Evolutionary conservation across 1,140 invertebrate species (phyloP).

Genomic region (Caenorhabditis remanei): DNA sequence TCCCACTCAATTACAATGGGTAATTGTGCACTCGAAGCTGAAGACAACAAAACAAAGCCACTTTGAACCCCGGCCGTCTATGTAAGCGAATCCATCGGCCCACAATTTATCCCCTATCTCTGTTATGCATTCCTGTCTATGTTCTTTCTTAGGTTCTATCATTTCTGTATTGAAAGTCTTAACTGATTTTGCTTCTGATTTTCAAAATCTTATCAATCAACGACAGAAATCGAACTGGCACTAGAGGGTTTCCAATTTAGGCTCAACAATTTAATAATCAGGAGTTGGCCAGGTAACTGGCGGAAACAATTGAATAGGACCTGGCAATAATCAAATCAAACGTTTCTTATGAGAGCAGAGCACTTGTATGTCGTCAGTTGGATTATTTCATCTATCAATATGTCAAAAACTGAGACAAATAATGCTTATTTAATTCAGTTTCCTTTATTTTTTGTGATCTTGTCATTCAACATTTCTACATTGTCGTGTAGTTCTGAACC

Average conservation of each 20-base stretch:
- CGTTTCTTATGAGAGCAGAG: slow-evolving; percentile 32
- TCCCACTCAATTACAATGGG: slow-evolving; percentile 67
- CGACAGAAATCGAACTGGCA: slow-evolving; percentile 14
- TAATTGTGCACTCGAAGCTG: slow-evolving; percentile 63
- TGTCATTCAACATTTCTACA: background rate
- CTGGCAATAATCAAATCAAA: slow-evolving; percentile 40
- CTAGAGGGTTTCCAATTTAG: slow-evolving; percentile 1
- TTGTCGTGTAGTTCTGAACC: background rate
- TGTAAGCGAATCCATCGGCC: slow-evolving; percentile 41
- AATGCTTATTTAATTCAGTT: background rate
- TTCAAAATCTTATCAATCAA: background rate
- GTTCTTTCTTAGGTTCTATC: background rate
- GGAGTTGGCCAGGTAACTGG: slow-evolving; percentile 31
- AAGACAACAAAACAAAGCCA: slow-evolving; percentile 64
- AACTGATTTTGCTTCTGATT: background rate
- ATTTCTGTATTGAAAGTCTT: background rate
- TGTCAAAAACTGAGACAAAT: slow-evolving; percentile 19
- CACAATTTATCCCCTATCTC: slow-evolving; percentile 25
- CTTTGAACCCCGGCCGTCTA: slow-evolving; percentile 46
- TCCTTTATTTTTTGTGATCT: background rate
- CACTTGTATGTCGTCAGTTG: slow-evolving; percentile 39
- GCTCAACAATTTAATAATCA: slow-evolving; percentile 40
- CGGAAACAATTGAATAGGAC: slow-evolving; percentile 51
- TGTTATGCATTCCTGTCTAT: slow-evolving; percentile 26
- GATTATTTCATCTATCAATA: slow-evolving; percentile 45